Conservation (phyloP, 2,113 vertebrate species). For the Poecile atricapillus region DNA sequence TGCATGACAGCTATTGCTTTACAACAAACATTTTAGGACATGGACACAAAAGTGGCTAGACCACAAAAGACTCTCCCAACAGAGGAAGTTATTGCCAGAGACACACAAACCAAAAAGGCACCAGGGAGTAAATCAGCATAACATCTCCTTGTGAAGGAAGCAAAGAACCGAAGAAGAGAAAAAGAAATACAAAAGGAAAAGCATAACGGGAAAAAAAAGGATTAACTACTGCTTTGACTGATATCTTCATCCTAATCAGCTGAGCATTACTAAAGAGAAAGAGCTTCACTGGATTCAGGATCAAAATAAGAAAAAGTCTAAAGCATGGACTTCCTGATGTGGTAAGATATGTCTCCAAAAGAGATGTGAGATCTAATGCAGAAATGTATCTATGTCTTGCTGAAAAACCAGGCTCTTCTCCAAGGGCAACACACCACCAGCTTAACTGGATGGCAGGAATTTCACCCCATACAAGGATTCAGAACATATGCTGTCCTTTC, state of each 20-base stretch:
- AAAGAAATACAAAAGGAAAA: neutral
- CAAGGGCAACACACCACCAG: neutral
- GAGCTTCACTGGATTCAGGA: neutral
- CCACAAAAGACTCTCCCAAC: neutral
- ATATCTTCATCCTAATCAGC: neutral
- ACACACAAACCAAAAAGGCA: neutral
- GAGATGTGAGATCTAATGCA: neutral
- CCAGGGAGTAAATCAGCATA: neutral
- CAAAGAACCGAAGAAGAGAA: neutral
- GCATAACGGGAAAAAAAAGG: rapidly evolving
- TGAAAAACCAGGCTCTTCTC: neutral
- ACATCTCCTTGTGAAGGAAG: neutral
- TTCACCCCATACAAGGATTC: neutral
- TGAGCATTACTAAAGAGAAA: neutral
- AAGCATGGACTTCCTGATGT: neutral
- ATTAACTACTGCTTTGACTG: neutral
- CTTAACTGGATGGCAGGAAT: neutral
- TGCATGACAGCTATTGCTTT: neutral
- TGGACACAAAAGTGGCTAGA: neutral
- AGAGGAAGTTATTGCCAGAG: neutral
- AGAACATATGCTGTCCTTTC: neutral
- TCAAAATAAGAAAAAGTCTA: neutral
- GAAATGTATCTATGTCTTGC: neutral
- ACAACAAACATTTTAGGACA: neutral
- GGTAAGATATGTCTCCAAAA: neutral